These are phyloP conservation scores for Scaptomyza flava DNA, from an alignment of 2,888 invertebrate species.

Conservation along the genomic window DNA sequence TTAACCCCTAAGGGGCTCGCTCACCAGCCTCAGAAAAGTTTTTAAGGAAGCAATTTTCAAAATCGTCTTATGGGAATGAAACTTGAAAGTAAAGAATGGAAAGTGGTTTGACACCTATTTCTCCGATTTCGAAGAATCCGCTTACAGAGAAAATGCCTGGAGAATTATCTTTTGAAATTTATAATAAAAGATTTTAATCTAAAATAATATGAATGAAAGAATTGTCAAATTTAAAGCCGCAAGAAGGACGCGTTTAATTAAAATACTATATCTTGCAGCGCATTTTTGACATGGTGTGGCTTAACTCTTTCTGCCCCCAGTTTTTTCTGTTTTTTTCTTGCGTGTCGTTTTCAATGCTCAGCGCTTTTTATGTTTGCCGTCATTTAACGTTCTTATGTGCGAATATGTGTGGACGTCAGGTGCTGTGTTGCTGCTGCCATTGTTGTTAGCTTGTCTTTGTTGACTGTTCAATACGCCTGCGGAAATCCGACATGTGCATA, in stretches of 20 bases:
- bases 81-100: no score
- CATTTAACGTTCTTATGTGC: constrained; percentile 34
- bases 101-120: no score
- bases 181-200: no score
- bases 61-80: no score
- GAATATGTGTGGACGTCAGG: constrained; percentile 30
- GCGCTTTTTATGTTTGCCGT: constrained; percentile 51
- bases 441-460: constrained; percentile 45
- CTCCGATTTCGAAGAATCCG: no score
- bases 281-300: constrained; percentile 4
- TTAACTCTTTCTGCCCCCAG: background rate
- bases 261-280: constrained; percentile 13
- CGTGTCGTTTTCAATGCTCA: constrained; percentile 13
- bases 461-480: constrained; percentile 48
- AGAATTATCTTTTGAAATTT: no score
- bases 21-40: no score
- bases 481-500: constrained; percentile 41
- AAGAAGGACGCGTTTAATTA: background rate
- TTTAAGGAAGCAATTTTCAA: no score
- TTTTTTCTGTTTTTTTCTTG: constrained; percentile 17
- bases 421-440: constrained; percentile 28
- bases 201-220: no score
- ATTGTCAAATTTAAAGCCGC: no score
- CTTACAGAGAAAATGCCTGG: no score
- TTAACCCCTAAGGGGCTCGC: background rate